Base-by-base conservation (phyloP, 2,888 invertebrate genomes). In the Plebejus anna region DNA sequence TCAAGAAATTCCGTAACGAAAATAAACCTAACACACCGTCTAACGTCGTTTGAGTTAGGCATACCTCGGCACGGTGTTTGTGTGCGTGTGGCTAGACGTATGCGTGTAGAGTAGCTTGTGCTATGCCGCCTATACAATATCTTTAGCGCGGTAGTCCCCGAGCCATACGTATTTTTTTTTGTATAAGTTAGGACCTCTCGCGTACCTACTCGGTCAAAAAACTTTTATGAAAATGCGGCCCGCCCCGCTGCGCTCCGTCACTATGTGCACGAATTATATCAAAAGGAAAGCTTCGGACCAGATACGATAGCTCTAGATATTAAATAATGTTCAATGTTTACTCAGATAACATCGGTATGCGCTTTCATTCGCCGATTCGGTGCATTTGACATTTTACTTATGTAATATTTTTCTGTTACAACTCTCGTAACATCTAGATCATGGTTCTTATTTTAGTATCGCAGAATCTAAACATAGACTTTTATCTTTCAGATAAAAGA, bases 311-410 rank as follows among this genome's bases (percentile, higher is more conserved):
- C 42, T 32, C 55, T 72, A 72, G 72, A 47, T 73, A 51, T 72
- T 72, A 72, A 72, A 72, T 72, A 72, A 72, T 73, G 73, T 73
- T 51, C 28, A 28, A 32, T 55, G 73, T 73, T 73, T 73, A 73
- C 73, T 16, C 28, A 73, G 73, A 51, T 73, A 51, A 36, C 16
- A 73, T 73, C 73, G 28, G 73, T 51, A 55, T 55, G 51, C 28
- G 32, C 73, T 51, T 73, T 73, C 73, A 32, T 28, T 73, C 32
- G 16, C 51, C 28, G 47, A 55, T 36, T 73, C 55, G 51, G 51
- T 42, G 11, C 47, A 72, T 42, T 38, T 42, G 42, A 22, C 72
- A 22, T 47, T 42, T 72, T 42, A 38, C 38, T 42, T 22, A 22
- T 0, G 22, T 22, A 71, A 32, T 66, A 66, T 36, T 66, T 66